Evolutionary conservation across 2,888 invertebrate species (phyloP).

Genomic region (Andrena trimmerana): DNA sequence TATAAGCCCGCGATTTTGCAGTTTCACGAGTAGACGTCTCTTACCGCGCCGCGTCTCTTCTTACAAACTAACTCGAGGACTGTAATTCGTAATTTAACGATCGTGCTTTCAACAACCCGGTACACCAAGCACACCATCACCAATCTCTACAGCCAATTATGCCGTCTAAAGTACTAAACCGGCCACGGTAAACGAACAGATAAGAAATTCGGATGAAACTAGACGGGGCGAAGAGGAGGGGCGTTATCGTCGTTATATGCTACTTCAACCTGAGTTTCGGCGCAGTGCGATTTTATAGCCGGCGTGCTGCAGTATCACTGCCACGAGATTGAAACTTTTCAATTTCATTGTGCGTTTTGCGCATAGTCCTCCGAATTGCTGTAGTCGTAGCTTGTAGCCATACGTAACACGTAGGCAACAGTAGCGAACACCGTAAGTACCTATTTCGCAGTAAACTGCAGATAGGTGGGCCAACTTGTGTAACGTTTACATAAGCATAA

Average conservation of each 20-base stretch:
- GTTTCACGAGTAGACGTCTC: background rate
- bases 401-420: constrained; percentile 1
- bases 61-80: constrained; percentile 69
- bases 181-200: background rate
- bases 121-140: too few species aligned
- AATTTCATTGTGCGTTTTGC: constrained; percentile 34
- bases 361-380: constrained; percentile 43
- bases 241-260: background rate
- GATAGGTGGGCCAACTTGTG: constrained; percentile 47
- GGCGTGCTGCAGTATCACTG: constrained; percentile 3
- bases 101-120: background rate
- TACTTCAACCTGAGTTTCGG: background rate
- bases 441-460: constrained; percentile 34
- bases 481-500: constrained; percentile 56
- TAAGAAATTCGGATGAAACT: background rate
- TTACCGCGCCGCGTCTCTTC: constrained; percentile 33
- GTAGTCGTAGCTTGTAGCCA: constrained; percentile 1
- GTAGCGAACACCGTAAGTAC: constrained; percentile 10
- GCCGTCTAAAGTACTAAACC: too few species aligned
- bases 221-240: background rate
- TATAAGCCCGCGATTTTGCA: background rate
- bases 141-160: too few species aligned
- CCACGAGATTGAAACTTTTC: constrained; percentile 18
- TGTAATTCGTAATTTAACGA: constrained; percentile 64
- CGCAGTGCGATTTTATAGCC: background rate